These are phyloP conservation scores for Polypedilum vanderplanki DNA, from an alignment of 1,140 invertebrate genomes.

Conservation along the genomic window DNA sequence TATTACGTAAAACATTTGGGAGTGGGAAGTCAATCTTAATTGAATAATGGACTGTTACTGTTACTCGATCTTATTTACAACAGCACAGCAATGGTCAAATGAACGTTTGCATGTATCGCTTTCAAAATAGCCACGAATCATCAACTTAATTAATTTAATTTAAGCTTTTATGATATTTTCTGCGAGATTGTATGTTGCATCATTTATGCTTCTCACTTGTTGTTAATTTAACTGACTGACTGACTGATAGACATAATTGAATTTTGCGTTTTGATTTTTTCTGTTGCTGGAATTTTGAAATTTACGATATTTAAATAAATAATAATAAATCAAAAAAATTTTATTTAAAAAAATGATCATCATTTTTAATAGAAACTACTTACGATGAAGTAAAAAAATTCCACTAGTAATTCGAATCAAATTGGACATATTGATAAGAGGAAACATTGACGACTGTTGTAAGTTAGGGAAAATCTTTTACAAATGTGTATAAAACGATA, in stretches of 20 bases:
- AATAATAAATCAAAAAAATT: too few species aligned
- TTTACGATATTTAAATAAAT: too few species aligned
- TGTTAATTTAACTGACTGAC: not conserved
- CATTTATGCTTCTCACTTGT: not conserved
- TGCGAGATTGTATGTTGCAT: not conserved
- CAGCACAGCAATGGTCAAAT: not conserved
- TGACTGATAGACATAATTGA: not conserved
- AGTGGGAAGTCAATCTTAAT: conserved; percentile 17
- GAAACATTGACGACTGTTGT: not conserved
- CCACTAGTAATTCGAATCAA: not conserved
- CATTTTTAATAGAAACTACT: too few species aligned
- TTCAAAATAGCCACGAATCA: conserved; percentile 9
- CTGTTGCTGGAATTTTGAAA: not conserved
- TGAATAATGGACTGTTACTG: conserved; percentile 17
- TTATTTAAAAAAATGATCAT: too few species aligned
- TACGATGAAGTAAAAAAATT: too few species aligned
- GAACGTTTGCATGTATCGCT: not conserved
- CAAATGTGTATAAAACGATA: not conserved
- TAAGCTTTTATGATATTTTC: conserved; percentile 8
- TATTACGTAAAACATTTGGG: not conserved
- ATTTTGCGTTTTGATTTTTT: not conserved
- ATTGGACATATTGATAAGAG: conserved; percentile 11
- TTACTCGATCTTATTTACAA: not conserved
- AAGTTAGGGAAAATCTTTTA: not conserved
- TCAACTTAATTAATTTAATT: conserved; percentile 11